Evolutionary conservation across 1,140 invertebrate genomes (phyloP).

Genomic region (Drosophila truncata): DNA sequence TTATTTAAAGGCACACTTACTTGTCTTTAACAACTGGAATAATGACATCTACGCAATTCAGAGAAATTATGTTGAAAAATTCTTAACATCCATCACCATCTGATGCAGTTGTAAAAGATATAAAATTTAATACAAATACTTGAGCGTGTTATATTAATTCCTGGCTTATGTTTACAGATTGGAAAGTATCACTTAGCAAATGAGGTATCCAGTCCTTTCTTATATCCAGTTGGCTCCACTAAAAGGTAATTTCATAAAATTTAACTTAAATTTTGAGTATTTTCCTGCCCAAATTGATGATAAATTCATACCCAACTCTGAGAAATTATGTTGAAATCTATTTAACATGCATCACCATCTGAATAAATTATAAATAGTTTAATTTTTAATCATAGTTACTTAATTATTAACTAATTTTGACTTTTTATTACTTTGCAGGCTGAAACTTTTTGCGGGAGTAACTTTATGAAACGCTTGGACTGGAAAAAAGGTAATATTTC

Average conservation of each 20-base stretch:
- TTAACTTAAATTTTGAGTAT: no score
- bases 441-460: neutral
- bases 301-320: slow-evolving; percentile 46
- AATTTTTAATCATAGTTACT: neutral
- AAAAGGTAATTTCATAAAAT: slow-evolving; percentile 15
- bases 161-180: slow-evolving; percentile 5
- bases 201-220: neutral
- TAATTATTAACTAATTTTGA: neutral
- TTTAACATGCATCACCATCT: slow-evolving; percentile 70
- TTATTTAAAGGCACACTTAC: neutral
- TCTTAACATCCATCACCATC: slow-evolving; percentile 35
- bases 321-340: slow-evolving; percentile 54
- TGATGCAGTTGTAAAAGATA: neutral
- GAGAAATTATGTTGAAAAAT: slow-evolving; percentile 28
- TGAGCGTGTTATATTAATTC: neutral
- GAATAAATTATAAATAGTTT: neutral
- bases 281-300: slow-evolving; percentile 21
- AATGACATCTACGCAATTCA: slow-evolving; percentile 27
- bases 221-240: neutral
- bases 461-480: no score
- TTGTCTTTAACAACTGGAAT: neutral
- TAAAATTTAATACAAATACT: neutral
- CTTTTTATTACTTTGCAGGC: slow-evolving; percentile 6
- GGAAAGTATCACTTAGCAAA: no score
- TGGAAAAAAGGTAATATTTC: no score